Conservation (phyloP, 2,113 vertebrate genomes). For the Gadus chalcogrammus region DNA sequence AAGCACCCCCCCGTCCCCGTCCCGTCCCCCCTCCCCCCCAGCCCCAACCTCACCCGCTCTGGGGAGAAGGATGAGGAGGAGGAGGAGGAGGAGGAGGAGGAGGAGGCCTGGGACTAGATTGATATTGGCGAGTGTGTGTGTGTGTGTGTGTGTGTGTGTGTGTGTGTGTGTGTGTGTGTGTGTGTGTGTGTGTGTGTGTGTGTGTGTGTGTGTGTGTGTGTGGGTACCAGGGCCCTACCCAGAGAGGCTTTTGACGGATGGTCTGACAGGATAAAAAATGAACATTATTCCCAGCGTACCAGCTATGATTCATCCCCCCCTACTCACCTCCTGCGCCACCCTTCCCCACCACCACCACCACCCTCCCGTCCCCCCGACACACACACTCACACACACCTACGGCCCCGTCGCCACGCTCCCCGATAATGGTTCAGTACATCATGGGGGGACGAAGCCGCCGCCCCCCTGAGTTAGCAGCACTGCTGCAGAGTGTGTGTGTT, state of each 20-base stretch:
- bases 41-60: constrained; percentile 35
- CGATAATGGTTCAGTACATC: constrained; percentile 48
- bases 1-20: constrained; percentile 42
- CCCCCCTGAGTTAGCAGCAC: too few species aligned
- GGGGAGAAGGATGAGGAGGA: constrained; percentile 55
- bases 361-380: constrained; percentile 14
- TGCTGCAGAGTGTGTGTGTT: too few species aligned
- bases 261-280: constrained; percentile 70
- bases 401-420: constrained; percentile 16
- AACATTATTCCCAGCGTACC: constrained; percentile 62
- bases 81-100: constrained; percentile 48
- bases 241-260: constrained; percentile 68
- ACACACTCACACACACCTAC: constrained; percentile 2
- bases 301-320: constrained; percentile 63
- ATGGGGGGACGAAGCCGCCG: neutral
- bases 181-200: constrained; percentile 14
- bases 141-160: neutral
- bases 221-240: constrained; percentile 26
- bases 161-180: constrained; percentile 7
- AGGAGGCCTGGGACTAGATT: constrained; percentile 66
- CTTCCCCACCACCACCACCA: too few species aligned
- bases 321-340: too few species aligned
- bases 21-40: neutral
- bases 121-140: constrained; percentile 57
- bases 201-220: too few species aligned